A percentile compares a stretch with the other conserved stretches of the same genome.
Conservation (phyloP, 2,797 vertebrate species). For the Taeniopygia guttata region DNA sequence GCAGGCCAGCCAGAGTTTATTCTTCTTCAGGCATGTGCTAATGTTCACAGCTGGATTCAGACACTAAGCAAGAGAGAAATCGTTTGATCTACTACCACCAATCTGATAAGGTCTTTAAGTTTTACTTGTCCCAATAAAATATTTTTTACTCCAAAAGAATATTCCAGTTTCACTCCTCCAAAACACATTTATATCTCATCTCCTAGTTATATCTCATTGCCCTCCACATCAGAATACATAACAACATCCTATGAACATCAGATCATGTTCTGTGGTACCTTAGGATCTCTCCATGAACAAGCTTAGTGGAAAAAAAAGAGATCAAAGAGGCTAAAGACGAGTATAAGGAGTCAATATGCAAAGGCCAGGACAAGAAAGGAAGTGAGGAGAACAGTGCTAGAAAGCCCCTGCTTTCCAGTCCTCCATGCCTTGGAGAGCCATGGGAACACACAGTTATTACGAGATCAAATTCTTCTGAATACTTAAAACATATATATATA, state of each 20-base stretch:
- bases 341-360: background rate
- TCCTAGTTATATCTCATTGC: background rate
- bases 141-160: background rate
- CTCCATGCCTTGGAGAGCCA: background rate
- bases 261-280: background rate
- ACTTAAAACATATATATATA: too few species aligned
- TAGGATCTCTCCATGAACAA: background rate
- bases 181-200: background rate
- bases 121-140: background rate
- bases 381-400: background rate
- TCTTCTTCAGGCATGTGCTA: background rate
- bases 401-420: background rate
- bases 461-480: background rate
- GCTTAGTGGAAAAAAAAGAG: background rate
- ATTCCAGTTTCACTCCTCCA: background rate
- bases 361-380: background rate
- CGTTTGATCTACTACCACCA: background rate
- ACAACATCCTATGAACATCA: background rate
- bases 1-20: background rate
- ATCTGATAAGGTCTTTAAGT: background rate
- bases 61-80: background rate
- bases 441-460: background rate
- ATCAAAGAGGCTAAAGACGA: accelerated
- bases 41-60: background rate
- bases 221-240: background rate